Evolutionary conservation across 2,797 vertebrate species (phyloP), one percentile per base, ranked within the genome.

Genomic region (Pangasius larnaudii): DNA sequence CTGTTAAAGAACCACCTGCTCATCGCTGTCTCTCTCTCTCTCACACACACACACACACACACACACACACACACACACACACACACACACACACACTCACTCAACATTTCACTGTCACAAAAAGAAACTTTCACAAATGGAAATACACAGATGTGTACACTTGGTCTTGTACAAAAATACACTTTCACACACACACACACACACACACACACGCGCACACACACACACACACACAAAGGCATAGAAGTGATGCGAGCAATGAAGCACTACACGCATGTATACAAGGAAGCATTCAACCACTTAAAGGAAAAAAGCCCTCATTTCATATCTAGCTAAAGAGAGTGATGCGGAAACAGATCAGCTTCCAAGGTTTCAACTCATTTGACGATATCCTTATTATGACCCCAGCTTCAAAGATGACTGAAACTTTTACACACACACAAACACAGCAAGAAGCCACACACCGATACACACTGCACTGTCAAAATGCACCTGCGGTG

Each of bases 1-100:
- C 58, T 42, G 79, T 81, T 61, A 81, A 81, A 81, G 36, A 81
- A 81, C 79, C 79, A 81, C 79, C 79, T 81, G 79, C 79, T 81
- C 79, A 61, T 61, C 58, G 1, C 79, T 61, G 5, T 79, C 77
- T 19, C 77, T 61, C 58, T 0, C 79, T 61, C 2, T 79, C 77
- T 19, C 77, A 22, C 13, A 4, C 53, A 19, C n/a, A 33, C 75
- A 19, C 72, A 49, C 3, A 77, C 11, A 78, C 27, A 65, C 74
- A 22, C 51, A 22, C 77, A 3, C 69, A 36, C 69, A 46, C 74
- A 30, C 74, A 51, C 74, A 51, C 46, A 51, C 74, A 53, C 46
- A 53, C 75, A 78, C 46, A 51, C 74, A 53, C 46, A 53, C 75
- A 78, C 56, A 81, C 36, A 58, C 30, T 58, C 84, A 74, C 84